Conservation (phyloP, 1,140 invertebrate genomes). For the Pseudomyrmex sp. region DNA sequence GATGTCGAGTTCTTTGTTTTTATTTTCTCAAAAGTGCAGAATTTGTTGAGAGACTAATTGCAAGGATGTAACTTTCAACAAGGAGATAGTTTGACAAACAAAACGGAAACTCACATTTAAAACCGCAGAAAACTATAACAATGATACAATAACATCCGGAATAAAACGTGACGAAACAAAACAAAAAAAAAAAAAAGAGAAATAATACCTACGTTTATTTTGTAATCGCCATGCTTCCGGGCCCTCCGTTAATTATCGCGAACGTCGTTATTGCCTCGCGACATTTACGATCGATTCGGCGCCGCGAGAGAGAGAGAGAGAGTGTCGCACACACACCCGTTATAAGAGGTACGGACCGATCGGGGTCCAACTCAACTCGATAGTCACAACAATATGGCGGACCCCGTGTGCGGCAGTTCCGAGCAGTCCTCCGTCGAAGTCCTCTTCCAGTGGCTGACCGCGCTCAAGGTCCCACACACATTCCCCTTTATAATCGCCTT, state of each 20-base stretch:
- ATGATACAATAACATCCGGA: background rate
- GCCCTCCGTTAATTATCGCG: constrained; percentile 27
- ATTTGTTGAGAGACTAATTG: background rate
- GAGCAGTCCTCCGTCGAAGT: constrained; percentile 44
- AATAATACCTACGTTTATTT: background rate
- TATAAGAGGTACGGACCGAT: constrained; percentile 52
- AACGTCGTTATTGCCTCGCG: background rate
- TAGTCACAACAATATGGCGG: constrained; percentile 79
- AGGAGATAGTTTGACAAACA: too few relatives aligned
- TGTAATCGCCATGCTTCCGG: background rate
- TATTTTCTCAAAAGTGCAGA: background rate
- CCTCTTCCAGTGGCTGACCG: constrained; percentile 80
- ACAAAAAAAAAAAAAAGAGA: background rate
- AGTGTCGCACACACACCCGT: constrained; percentile 8
- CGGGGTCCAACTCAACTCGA: constrained; percentile 53
- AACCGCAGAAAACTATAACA: background rate
- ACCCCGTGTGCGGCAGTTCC: constrained; percentile 42
- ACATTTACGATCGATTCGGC: constrained; percentile 42
- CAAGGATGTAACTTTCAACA: background rate
- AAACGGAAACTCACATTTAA: background rate
- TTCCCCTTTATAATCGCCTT: constrained; percentile 77
- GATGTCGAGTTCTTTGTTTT: background rate
- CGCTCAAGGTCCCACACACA: constrained; percentile 79
- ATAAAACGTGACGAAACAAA: background rate
- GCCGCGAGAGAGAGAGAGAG: background rate